Conservation (phyloP, 2,888 invertebrate species). For the Empis stercorea region DNA sequence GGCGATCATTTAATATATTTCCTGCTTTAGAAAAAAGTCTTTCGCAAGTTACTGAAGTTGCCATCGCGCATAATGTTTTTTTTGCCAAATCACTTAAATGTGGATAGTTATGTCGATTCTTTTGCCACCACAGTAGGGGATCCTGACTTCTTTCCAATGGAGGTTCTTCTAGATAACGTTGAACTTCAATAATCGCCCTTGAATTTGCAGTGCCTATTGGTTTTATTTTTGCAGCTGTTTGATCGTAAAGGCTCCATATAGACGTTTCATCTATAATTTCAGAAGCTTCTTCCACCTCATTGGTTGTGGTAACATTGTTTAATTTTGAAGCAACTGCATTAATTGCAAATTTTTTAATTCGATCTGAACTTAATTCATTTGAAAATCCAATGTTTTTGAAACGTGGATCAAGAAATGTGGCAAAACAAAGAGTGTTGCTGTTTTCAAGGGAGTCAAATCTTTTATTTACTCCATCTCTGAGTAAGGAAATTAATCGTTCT, state of each 20-base stretch:
- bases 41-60: not conserved
- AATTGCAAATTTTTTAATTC: not conserved
- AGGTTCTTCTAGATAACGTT: constrained; percentile 8
- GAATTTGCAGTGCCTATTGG: constrained; percentile 4
- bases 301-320: not conserved
- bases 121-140: constrained; percentile 7
- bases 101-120: not conserved
- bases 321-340: not conserved
- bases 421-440: not conserved
- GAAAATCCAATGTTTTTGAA: not conserved
- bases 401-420: not conserved
- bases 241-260: constrained; percentile 2
- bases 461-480: not conserved
- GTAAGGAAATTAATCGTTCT: no score
- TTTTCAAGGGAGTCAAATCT: not conserved
- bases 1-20: not conserved
- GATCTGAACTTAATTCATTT: not conserved
- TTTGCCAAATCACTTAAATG: not conserved
- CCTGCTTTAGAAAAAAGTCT: not conserved
- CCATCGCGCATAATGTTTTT: not conserved
- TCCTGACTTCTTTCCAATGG: constrained; percentile 5
- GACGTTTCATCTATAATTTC: not conserved
- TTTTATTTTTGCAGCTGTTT: not conserved
- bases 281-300: not conserved
- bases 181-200: constrained; percentile 7